Evolutionary conservation across 1,140 invertebrate species (phyloP), one percentile per base, ranked within the genome.

Genomic region (Cydia amplana): DNA sequence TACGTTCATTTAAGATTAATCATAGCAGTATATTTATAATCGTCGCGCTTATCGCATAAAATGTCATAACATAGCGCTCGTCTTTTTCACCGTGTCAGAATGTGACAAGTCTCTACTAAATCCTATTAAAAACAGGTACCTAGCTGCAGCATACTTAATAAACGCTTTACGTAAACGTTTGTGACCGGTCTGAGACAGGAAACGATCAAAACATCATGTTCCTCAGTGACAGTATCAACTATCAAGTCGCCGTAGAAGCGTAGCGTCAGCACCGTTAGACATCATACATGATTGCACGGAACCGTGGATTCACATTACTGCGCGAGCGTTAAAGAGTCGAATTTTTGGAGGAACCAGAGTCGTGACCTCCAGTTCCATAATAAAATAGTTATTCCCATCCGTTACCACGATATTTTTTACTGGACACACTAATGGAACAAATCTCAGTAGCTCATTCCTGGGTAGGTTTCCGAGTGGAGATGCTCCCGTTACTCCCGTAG

Each of bases 201-300:
- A 60, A 23, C n/a, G 2, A 10, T 60, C 18, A 60, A 60, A 55
- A 12, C 55, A 55, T 55, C 55, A 51, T 51, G 6, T 18, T 51
- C 49, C 14, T 18, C n/a, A 18, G 55, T 23, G 55, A 23, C 55
- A 20, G 55, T 51, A n/a, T 18, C 20, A n/a, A 20, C 20, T 51
- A n/a, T 18, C 20, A n/a, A 60, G 55, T 23, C 20, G 16, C 55
- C 43, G 43, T 60, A 18, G 20, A 60, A 10, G 55, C 18, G 55
- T 23, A 23, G 9, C 55, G 18, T 36, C 28, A 36, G 28, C 65
- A 70, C 65, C 65, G 65, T 70, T 70, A 70, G 65, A 70, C 65
- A 70, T 43, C 65, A 70, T 43, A 70, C 65, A 70, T 40, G 32
- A 70, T 70, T 70, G 25, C 32, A 10, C 55, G 55, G 55, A 20